These are phyloP conservation scores for Rhyzopertha dominica DNA, from an alignment of 1,140 invertebrate genomes.

Conservation along the genomic window DNA sequence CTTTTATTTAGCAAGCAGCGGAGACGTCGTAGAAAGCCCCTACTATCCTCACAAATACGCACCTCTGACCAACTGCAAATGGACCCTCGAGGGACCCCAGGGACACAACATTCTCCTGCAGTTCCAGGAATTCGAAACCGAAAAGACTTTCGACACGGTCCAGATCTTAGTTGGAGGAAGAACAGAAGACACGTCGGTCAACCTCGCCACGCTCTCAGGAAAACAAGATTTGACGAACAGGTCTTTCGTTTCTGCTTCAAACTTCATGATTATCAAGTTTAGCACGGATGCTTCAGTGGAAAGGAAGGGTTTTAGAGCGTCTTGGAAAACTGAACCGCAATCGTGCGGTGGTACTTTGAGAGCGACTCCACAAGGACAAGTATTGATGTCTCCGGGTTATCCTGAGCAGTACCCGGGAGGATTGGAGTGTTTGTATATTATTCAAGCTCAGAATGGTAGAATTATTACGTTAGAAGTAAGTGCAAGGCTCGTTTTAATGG, in stretches of 20 bases:
- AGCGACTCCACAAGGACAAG: slow-evolving; percentile 76
- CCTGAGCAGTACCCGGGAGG: slow-evolving; percentile 90
- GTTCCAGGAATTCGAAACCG: slow-evolving; percentile 96
- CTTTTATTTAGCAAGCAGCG: slow-evolving; percentile 87
- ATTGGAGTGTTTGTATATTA: slow-evolving; percentile 87
- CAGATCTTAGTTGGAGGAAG: slow-evolving; percentile 91
- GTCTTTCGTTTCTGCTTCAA: slow-evolving; percentile 88
- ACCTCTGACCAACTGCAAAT: slow-evolving; percentile 88
- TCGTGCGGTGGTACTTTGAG: slow-evolving; percentile 78
- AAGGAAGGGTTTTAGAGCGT: slow-evolving; percentile 87
- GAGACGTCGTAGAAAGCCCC: slow-evolving; percentile 91
- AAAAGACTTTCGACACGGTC: slow-evolving; percentile 93
- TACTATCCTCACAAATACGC: slow-evolving; percentile 92
- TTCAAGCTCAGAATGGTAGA: slow-evolving; percentile 81
- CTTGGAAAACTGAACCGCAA: slow-evolving; percentile 90
- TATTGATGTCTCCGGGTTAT: slow-evolving; percentile 84
- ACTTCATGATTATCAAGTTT: slow-evolving; percentile 98
- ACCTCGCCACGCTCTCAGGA: slow-evolving; percentile 86
- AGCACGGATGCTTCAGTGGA: slow-evolving; percentile 90
- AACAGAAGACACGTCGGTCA: slow-evolving; percentile 90
- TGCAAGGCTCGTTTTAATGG: too few relatives aligned
- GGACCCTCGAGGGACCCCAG: slow-evolving; percentile 94
- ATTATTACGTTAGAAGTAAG: slow-evolving; percentile 79
- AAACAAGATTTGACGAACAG: slow-evolving; percentile 76
- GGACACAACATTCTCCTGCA: slow-evolving; percentile 88